Evolutionary conservation across 2,888 invertebrate genomes (phyloP), one percentile per base, ranked within the genome.

Genomic region (Sesia apiformis): DNA sequence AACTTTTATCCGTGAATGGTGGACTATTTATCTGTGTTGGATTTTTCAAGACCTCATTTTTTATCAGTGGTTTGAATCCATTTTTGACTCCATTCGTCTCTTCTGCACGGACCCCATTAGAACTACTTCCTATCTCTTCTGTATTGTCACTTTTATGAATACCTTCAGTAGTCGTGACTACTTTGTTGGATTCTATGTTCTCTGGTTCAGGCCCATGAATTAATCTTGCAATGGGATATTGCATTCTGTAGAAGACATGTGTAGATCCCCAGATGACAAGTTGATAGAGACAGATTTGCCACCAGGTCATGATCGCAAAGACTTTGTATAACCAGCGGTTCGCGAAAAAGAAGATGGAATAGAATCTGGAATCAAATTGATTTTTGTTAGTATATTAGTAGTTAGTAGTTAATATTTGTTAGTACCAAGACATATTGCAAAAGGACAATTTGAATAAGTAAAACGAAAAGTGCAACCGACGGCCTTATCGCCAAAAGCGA

Each of bases 291-390:
- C 81, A 82, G 54, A 86, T 72, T 56, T 90, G 87, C 76, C 90
- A 85, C 90, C 91, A 90, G 59, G 77, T 84, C 80, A 92, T 78
- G 57, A 88, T 66, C 41, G 84, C 84, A 69, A 91, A 89, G 53
- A 92, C 72, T 3, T 82, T 84, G 71, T 91, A 91, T 3, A 91
- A 64, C 91, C 91, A 90, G 39, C 90, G 74, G 50, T 82, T 67
- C 4, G 83, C 69, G 64, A 83, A 62, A 66, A 89, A 84, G 70
- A 85, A 88, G 53, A 91, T 83, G 0, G 78, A 67, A 62, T 89
- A 89, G 62, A 85, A 87, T 0, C 78, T 86, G 84, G 1, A 84
- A 71, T 58, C 56, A 56, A 56, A n/a, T 57, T 54, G 4, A 8
- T 5, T 42, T 6, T 42, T 7, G 7, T 42, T 23, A 1, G 23